A percentile compares a stretch with the other conserved stretches of the same genome.
These are phyloP conservation scores for Ailurus styani DNA, from an alignment of 2,113 vertebrate genomes.

Conservation along the genomic window DNA sequence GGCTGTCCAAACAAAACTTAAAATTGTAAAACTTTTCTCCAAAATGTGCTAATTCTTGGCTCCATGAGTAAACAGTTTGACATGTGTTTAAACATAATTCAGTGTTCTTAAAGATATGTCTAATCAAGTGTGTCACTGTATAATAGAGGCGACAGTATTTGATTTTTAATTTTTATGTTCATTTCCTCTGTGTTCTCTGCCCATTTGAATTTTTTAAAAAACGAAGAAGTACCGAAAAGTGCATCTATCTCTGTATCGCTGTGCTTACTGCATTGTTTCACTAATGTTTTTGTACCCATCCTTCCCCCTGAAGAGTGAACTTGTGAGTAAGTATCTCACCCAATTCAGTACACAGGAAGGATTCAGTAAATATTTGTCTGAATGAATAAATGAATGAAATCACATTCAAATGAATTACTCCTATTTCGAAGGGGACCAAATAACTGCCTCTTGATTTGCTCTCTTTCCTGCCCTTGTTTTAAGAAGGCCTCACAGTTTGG, in stretches of 20 bases:
- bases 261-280: background rate
- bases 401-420: conserved; percentile 36
- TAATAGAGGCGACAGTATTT: conserved; percentile 60
- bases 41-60: conserved; percentile 60
- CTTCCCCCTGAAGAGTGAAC: background rate
- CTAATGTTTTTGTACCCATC: background rate
- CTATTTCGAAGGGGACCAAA: conserved; percentile 69
- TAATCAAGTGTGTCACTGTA: conserved; percentile 73
- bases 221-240: conserved; percentile 48
- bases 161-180: conserved; percentile 59
- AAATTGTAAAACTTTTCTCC: conserved; percentile 69
- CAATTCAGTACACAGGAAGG: background rate
- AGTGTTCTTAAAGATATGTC: conserved; percentile 50
- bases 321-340: background rate
- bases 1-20: conserved; percentile 73
- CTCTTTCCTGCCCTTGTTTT: conserved; percentile 62
- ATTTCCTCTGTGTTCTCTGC: conserved; percentile 50
- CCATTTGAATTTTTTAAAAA: conserved; percentile 41
- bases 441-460: conserved; percentile 58
- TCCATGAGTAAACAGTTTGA: conserved; percentile 71
- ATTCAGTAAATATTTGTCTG: conserved; percentile 28
- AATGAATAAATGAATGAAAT: conserved; percentile 37
- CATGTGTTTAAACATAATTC: conserved; percentile 66
- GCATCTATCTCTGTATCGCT: background rate
- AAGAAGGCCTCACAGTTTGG: conserved; percentile 69